A percentile compares a stretch with the other conserved stretches of the same genome.
Evolutionary conservation across 2,113 vertebrate genomes (phyloP).

Genomic region (Sterna hirundo): DNA sequence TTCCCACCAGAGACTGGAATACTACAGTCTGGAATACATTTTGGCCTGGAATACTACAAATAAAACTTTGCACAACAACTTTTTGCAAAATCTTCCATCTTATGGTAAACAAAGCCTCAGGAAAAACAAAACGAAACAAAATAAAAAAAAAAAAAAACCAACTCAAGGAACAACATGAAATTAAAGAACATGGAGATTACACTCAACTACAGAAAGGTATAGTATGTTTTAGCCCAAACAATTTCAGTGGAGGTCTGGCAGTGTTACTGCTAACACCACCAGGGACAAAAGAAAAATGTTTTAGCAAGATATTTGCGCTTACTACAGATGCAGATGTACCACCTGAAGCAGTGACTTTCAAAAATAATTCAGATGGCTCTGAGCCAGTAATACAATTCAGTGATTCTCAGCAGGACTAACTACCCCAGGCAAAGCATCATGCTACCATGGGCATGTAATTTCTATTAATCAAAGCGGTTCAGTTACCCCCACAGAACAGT

Average conservation of each 20-base stretch:
- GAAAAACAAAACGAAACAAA: not conserved
- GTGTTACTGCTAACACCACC: not conserved
- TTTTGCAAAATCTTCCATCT: not conserved
- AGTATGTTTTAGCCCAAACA: not conserved
- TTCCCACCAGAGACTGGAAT: not conserved
- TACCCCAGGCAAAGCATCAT: not conserved
- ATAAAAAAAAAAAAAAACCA: not conserved
- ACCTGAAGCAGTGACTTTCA: conserved; percentile 10
- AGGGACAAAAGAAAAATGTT: not conserved
- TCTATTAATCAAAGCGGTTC: conserved; percentile 26
- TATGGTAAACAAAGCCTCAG: not conserved
- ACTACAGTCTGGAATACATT: not conserved
- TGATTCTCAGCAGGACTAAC: conserved; percentile 35
- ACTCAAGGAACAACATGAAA: not conserved
- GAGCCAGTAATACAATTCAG: conserved; percentile 2
- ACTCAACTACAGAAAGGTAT: not conserved
- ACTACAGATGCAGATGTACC: not conserved
- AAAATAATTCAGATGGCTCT: not conserved
- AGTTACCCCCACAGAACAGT: not conserved
- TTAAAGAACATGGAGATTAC: not conserved
- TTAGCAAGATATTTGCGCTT: conserved; percentile 13
- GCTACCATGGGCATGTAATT: not conserved
- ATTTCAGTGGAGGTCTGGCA: not conserved
- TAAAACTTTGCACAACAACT: not conserved
- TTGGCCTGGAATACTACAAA: not conserved